These are phyloP conservation scores for Bombus vancouverensis DNA, from an alignment of 1,140 invertebrate genomes.

Conservation along the genomic window DNA sequence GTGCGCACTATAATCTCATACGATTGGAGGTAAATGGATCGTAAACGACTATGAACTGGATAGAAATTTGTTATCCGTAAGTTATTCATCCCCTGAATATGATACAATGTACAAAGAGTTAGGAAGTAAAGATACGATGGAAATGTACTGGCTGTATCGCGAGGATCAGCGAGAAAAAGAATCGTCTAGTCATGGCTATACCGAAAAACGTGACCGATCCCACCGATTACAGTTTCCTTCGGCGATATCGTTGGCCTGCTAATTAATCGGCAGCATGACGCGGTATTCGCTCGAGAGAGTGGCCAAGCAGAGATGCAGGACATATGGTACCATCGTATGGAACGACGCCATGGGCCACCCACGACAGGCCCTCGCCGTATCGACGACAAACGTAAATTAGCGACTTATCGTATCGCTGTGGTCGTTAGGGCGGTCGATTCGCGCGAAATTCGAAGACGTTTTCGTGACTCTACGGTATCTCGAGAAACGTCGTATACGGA, in stretches of 20 bases:
- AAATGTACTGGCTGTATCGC: neutral
- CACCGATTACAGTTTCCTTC: slow-evolving; percentile 67
- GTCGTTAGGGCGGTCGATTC: slow-evolving; percentile 58
- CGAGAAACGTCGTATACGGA: neutral
- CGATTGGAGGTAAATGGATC: slow-evolving; percentile 9
- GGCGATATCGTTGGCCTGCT: slow-evolving; percentile 70
- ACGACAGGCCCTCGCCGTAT: slow-evolving; percentile 73
- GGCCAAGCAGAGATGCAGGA: slow-evolving; percentile 14
- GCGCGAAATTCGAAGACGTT: slow-evolving; percentile 53
- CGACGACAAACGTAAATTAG: slow-evolving; percentile 77
- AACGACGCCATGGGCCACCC: slow-evolving; percentile 72
- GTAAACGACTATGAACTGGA: neutral
- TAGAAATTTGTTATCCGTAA: neutral
- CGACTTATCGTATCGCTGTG: slow-evolving; percentile 74
- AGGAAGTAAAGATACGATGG: too few species aligned
- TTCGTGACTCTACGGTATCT: slow-evolving; percentile 42
- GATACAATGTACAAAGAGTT: too few species aligned
- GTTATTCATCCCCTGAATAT: neutral
- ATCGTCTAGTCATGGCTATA: slow-evolving; percentile 49
- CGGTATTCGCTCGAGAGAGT: slow-evolving; percentile 46
- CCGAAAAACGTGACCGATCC: slow-evolving; percentile 76
- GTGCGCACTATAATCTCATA: neutral
- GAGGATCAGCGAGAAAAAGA: too few species aligned
- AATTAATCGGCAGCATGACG: slow-evolving; percentile 79
- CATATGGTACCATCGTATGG: slow-evolving; percentile 58